phyloP scores from a whole-genome alignment of 2,888 invertebrate genomes.

The Diarsia brunnea region DNA sequence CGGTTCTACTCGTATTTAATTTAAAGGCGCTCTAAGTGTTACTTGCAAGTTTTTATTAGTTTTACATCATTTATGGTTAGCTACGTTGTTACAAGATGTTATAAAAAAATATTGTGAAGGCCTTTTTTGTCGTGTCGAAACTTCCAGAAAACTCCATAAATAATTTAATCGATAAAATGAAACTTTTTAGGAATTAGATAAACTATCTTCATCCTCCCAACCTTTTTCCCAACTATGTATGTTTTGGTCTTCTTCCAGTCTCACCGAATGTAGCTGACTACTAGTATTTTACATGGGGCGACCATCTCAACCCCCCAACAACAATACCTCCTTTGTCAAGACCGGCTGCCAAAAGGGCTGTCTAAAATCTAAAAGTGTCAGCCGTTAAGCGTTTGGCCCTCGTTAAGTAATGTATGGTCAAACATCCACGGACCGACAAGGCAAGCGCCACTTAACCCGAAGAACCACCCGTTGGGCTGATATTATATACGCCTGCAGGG shows the following conservation, averaged over 20 bases:
- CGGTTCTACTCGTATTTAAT: not conserved
- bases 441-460: not conserved
- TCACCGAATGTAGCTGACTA: too few relatives aligned
- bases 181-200: too few relatives aligned
- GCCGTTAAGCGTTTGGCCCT: not conserved
- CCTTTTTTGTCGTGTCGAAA: not conserved
- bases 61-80: too few relatives aligned
- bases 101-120: not conserved
- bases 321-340: not conserved
- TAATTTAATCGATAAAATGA: not conserved
- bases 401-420: not conserved
- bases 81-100: not conserved
- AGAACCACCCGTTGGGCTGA: not conserved
- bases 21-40: not conserved
- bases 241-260: too few relatives aligned
- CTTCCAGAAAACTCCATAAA: not conserved
- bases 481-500: not conserved
- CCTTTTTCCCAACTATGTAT: too few relatives aligned
- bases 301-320: too few relatives aligned
- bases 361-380: not conserved
- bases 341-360: not conserved
- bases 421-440: not conserved
- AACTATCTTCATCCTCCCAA: not conserved
- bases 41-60: slow-evolving; percentile 22
- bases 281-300: too few relatives aligned